Percentiles rank a stretch among this genome's conserved stretches.
Conservation (phyloP, 2,888 invertebrate genomes). For the Hirtodrosophila cameraria region DNA sequence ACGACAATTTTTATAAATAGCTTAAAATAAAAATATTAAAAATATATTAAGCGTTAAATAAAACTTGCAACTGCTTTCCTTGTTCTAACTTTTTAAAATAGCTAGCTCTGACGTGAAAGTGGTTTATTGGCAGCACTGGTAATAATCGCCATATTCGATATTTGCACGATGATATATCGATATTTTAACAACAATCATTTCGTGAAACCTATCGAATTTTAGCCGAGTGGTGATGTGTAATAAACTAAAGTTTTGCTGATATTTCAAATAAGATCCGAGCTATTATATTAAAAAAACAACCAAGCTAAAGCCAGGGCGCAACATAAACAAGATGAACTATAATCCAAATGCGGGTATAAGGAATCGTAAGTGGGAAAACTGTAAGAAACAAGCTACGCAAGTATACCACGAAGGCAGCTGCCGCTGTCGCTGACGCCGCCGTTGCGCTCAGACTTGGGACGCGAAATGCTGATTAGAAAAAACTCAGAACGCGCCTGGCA, state of each 20-base stretch:
- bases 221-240: slow-evolving; percentile 64
- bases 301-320: neutral
- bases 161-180: slow-evolving; percentile 10
- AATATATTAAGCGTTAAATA: no score
- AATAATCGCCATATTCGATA: slow-evolving; percentile 25
- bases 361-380: slow-evolving; percentile 83
- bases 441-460: slow-evolving; percentile 13
- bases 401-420: slow-evolving; percentile 60
- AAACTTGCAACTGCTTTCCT: no score
- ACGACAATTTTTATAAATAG: no score
- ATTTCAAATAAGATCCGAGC: slow-evolving; percentile 32
- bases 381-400: slow-evolving; percentile 83
- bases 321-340: slow-evolving; percentile 76
- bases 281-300: slow-evolving; percentile 1
- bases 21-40: no score
- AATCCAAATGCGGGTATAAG: slow-evolving; percentile 82
- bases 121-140: no score
- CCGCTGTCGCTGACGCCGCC: slow-evolving; percentile 8
- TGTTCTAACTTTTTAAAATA: no score
- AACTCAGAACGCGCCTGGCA: slow-evolving; percentile 27
- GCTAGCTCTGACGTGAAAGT: no score
- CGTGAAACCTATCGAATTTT: slow-evolving; percentile 34
- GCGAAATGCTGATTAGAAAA: slow-evolving; percentile 21
- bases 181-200: slow-evolving; percentile 9
- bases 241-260: slow-evolving; percentile 56